These are phyloP conservation scores for Platycheirus albimanus DNA, from an alignment of 2,888 invertebrate species.

Conservation along the genomic window DNA sequence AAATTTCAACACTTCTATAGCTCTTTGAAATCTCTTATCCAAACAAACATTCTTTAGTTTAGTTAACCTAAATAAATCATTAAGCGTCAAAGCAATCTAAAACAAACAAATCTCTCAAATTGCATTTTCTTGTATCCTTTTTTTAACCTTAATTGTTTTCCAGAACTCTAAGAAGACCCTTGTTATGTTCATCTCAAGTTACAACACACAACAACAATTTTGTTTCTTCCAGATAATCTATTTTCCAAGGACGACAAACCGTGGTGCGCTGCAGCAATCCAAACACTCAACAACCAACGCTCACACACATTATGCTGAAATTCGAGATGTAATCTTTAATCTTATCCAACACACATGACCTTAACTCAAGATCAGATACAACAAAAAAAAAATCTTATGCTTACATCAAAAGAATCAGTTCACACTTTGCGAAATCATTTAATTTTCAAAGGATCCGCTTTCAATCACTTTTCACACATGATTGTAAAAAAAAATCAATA, in stretches of 20 bases:
- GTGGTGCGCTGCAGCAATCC: neutral
- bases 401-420: conserved; percentile 17
- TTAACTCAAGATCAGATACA: conserved; percentile 30
- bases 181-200: conserved; percentile 45
- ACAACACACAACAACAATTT: conserved; percentile 30
- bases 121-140: conserved; percentile 27
- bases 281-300: neutral
- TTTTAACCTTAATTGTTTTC: neutral
- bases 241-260: conserved; percentile 27
- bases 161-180: conserved; percentile 3
- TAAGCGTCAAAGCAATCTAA: neutral
- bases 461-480: conserved; percentile 46
- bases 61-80: neutral
- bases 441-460: conserved; percentile 30
- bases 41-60: neutral
- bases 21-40: neutral
- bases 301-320: conserved; percentile 32
- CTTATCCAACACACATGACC: conserved; percentile 7
- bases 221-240: conserved; percentile 27
- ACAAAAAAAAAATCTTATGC: no score
- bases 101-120: conserved; percentile 19
- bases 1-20: neutral
- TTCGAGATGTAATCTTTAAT: conserved; percentile 33
- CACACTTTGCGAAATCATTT: conserved; percentile 17
- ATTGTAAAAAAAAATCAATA: conserved; percentile 53